Evolutionary conservation across 2,797 vertebrate genomes (phyloP).

Genomic region (Octomys mimax): DNA sequence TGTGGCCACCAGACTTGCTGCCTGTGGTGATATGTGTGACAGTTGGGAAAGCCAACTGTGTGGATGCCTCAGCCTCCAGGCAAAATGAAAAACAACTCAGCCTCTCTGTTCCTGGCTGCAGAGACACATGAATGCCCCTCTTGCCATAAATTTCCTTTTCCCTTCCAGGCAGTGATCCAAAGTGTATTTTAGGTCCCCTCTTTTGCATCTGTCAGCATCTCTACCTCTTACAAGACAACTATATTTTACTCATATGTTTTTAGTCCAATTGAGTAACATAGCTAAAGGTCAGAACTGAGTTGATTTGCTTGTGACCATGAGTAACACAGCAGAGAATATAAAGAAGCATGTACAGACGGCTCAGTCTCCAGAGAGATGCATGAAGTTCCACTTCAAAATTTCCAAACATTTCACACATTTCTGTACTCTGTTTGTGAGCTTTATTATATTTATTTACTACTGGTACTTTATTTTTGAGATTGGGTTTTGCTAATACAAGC

Average conservation of each 20-base stretch:
- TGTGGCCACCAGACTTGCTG: background rate
- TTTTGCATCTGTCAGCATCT: conserved; percentile 66
- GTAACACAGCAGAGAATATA: conserved; percentile 13
- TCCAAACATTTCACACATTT: background rate
- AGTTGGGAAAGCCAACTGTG: background rate
- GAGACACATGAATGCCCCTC: conserved; percentile 72
- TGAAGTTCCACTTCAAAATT: background rate
- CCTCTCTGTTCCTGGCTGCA: conserved; percentile 24
- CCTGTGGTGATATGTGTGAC: background rate
- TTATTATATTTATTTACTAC: background rate
- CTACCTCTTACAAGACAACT: conserved; percentile 69
- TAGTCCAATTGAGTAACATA: conserved; percentile 64
- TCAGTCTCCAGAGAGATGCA: conserved; percentile 26
- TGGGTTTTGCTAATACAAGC: background rate
- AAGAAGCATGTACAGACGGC: conserved; percentile 14
- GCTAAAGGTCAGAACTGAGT: background rate
- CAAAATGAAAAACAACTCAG: background rate
- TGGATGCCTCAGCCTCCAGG: background rate
- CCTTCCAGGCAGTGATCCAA: conserved; percentile 73
- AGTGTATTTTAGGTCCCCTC: conserved; percentile 76
- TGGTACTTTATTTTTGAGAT: background rate
- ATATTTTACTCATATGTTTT: conserved; percentile 82
- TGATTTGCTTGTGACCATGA: conserved; percentile 62
- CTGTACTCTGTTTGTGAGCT: background rate
- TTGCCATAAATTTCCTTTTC: conserved; percentile 62